These are phyloP conservation scores for Himantopus leucocephalus DNA, from an alignment of 2,113 vertebrate species.

Conservation along the genomic window DNA sequence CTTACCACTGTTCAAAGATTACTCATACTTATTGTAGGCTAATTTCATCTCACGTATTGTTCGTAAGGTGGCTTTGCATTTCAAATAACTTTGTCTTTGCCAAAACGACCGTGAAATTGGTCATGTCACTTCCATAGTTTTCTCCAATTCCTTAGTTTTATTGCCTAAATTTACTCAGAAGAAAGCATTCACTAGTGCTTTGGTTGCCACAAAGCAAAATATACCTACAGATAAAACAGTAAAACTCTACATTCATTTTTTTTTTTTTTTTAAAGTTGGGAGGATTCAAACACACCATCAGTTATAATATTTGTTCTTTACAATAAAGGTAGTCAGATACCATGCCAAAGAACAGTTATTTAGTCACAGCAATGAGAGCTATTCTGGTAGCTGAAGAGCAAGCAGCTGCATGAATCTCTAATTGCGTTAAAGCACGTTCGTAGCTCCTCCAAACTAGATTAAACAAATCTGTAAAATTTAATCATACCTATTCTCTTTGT, in stretches of 20 bases:
- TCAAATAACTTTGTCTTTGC: not conserved
- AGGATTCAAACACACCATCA: not conserved
- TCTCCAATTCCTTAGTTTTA: not conserved
- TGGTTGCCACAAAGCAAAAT: not conserved
- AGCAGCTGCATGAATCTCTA: not conserved
- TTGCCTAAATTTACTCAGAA: not conserved
- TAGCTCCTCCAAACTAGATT: not conserved
- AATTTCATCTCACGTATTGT: not conserved
- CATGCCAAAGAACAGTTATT: not conserved
- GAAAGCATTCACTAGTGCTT: not conserved
- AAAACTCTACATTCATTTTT: not conserved
- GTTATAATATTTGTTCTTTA: not conserved
- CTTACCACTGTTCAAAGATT: not conserved
- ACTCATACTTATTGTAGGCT: not conserved
- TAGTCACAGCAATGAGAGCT: not conserved
- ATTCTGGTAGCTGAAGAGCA: not conserved
- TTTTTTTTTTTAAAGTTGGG: not conserved
- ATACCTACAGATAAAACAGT: not conserved
- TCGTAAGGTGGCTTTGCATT: not conserved
- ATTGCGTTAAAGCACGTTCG: not conserved
- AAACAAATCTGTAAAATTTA: not conserved
- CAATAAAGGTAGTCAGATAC: not conserved
- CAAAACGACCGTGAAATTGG: not conserved
- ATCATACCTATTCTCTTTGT: constrained; percentile 72
- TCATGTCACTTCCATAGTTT: not conserved